These are phyloP conservation scores for Paracentrotus lividus DNA, from an alignment of 53 echinoderm and acorn worm species.

Conservation along the genomic window DNA sequence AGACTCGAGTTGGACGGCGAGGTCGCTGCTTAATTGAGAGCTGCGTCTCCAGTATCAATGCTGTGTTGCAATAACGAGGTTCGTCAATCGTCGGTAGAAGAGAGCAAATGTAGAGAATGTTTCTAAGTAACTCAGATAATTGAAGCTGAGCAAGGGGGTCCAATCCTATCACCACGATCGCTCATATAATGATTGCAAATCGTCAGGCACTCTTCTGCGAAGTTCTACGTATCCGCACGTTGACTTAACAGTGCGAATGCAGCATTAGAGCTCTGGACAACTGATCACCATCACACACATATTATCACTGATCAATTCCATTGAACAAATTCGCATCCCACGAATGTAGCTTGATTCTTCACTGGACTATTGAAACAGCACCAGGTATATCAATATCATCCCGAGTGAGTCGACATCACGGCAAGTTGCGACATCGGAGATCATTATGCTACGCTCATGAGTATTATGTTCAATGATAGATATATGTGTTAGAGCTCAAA, in stretches of 20 bases:
- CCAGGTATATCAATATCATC: slow-evolving; percentile 75
- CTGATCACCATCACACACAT: neutral
- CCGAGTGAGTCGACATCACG: neutral
- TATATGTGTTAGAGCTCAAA: too few species aligned
- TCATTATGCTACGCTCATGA: neutral
- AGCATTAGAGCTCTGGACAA: neutral
- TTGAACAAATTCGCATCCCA: slow-evolving; percentile 62
- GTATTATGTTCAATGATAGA: slow-evolving; percentile 23
- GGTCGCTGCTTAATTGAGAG: slow-evolving; percentile 70
- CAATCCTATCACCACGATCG: neutral
- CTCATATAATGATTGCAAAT: slow-evolving; percentile 38
- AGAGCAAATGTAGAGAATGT: slow-evolving; percentile 29
- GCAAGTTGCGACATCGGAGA: neutral
- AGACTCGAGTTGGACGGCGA: slow-evolving; percentile 70
- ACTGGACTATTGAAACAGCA: slow-evolving; percentile 54
- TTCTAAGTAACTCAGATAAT: slow-evolving; percentile 50
- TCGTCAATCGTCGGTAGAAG: slow-evolving; percentile 71
- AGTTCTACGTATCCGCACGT: neutral
- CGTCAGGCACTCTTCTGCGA: slow-evolving; percentile 43
- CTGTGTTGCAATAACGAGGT: slow-evolving; percentile 66
- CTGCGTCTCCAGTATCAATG: slow-evolving; percentile 75
- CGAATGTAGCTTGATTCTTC: slow-evolving; percentile 59
- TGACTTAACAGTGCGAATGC: neutral
- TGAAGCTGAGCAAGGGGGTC: neutral
- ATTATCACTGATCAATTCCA: slow-evolving; percentile 24